phyloP scores from a whole-genome alignment of 2,888 invertebrate species.

The Dicranocentrus wangi region DNA sequence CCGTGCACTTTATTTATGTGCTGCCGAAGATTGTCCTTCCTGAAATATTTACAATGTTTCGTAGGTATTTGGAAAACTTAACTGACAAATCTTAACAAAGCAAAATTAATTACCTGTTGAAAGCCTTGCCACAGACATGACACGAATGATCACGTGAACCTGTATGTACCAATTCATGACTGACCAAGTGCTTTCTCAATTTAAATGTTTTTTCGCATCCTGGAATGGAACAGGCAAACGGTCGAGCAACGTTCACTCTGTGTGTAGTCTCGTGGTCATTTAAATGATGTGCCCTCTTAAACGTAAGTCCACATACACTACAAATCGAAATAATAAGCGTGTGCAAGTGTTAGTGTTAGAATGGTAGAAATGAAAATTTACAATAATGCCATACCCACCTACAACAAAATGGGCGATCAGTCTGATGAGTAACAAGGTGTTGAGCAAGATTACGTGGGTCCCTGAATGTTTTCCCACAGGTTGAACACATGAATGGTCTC shows the following conservation, averaged over 20 bases:
- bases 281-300: slow-evolving; percentile 58
- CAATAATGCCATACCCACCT: slow-evolving; percentile 12
- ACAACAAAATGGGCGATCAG: slow-evolving; percentile 64
- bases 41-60: not conserved
- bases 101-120: slow-evolving; percentile 38
- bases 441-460: slow-evolving; percentile 56
- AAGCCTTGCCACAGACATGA: slow-evolving; percentile 57
- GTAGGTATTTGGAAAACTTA: not conserved
- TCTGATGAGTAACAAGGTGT: slow-evolving; percentile 57
- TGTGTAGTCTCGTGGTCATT: slow-evolving; percentile 62
- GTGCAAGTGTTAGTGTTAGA: too few relatives aligned
- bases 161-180: slow-evolving; percentile 58
- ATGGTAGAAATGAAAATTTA: too few relatives aligned
- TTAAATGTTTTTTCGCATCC: slow-evolving; percentile 59
- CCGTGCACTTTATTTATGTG: slow-evolving; percentile 60
- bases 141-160: slow-evolving; percentile 45
- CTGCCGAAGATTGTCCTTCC: slow-evolving; percentile 61
- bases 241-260: slow-evolving; percentile 42
- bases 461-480: slow-evolving; percentile 57
- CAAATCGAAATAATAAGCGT: not conserved
- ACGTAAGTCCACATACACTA: slow-evolving; percentile 57
- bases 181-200: slow-evolving; percentile 56
- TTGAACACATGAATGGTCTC: slow-evolving; percentile 36
- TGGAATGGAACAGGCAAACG: slow-evolving; percentile 49
- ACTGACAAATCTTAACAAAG: not conserved